These are phyloP conservation scores for Pungitius pungitius DNA, from an alignment of 2,113 vertebrate species.

Conservation along the genomic window DNA sequence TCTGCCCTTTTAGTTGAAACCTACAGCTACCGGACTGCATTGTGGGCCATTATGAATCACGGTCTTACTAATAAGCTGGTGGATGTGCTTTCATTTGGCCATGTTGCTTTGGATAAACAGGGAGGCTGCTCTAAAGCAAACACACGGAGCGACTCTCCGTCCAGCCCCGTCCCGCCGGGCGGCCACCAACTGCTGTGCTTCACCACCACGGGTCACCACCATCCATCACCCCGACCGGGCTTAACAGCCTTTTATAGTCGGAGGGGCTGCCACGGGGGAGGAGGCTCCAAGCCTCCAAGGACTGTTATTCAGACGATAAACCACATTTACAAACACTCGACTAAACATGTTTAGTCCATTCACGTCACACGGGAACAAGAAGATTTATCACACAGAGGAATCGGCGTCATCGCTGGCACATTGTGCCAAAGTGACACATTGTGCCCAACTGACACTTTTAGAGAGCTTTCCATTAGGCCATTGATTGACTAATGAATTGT, in stretches of 20 bases:
- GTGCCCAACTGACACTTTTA: neutral
- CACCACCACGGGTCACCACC: conserved; percentile 48
- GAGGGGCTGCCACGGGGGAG: conserved; percentile 35
- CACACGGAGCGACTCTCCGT: conserved; percentile 6
- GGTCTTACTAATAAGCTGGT: neutral
- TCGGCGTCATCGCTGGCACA: neutral
- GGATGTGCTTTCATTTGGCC: neutral
- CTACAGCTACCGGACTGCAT: neutral
- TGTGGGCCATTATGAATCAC: neutral
- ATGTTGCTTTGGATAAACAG: neutral
- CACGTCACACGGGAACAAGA: conserved; percentile 13
- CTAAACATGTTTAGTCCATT: conserved; percentile 16
- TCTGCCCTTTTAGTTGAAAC: neutral
- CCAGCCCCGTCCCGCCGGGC: conserved; percentile 9
- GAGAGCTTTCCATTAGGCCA: neutral
- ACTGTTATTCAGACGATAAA: conserved; percentile 39
- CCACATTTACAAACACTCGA: conserved; percentile 20
- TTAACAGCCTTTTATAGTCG: conserved; percentile 63
- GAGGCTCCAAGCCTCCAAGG: conserved; percentile 26
- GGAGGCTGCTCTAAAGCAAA: neutral
- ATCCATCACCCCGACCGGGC: conserved; percentile 65
- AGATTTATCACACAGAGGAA: neutral
- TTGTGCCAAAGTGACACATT: neutral
- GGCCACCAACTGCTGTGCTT: conserved; percentile 39
- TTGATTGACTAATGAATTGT: neutral